Base-by-base conservation (phyloP, 2,888 invertebrate species). In the Unio delphinus region DNA sequence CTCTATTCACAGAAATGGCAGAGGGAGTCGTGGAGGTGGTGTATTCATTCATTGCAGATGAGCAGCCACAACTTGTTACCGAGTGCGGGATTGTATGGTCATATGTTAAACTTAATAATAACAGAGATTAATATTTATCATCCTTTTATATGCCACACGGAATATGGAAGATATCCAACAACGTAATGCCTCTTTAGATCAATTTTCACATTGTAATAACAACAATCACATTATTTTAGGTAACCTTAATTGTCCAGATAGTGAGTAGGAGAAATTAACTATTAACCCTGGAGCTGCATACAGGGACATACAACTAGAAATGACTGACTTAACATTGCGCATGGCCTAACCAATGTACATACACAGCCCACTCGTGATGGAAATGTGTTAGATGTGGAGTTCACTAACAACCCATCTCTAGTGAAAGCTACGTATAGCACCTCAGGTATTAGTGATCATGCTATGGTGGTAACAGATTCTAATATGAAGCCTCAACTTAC, bases 211-310 rank as follows among this genome's bases (percentile, higher is more conserved):
- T 0, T 8, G 30, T 5, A 30, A 20, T 5, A 34, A 55, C 61
- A 61, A 65, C 3, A 68, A 70, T 34, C 68, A 72, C 56, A 70
- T 71, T 26, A 67, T 74, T 11, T 0, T 72, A 8, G 69, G 69
- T 2, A 70, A 75, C 58, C 72, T 75, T 65, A 75, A 72, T 65
- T 75, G 75, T 55, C 75, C 72, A 30, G 55, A 75, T 62, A 72
- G 66, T 15, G 54, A 68, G 23, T 76, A 70, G 72, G 15, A 45
- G 7, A 70, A 55, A 20, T 8, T 67, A 45, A 26, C 63, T 20
- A 63, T 67, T 17, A 59, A 65, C 0, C 63, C 55, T 17, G 62
- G 68, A 23, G 72, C 67, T 2, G 23, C 64, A 11, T 70, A 75
- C 30, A 57, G 61, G 45, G 68, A 66, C 23, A 68, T 72, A 7